Evolutionary conservation across 1,140 invertebrate species (phyloP), one percentile per base, ranked within the genome.

Genomic region (Augochlora pura): DNA sequence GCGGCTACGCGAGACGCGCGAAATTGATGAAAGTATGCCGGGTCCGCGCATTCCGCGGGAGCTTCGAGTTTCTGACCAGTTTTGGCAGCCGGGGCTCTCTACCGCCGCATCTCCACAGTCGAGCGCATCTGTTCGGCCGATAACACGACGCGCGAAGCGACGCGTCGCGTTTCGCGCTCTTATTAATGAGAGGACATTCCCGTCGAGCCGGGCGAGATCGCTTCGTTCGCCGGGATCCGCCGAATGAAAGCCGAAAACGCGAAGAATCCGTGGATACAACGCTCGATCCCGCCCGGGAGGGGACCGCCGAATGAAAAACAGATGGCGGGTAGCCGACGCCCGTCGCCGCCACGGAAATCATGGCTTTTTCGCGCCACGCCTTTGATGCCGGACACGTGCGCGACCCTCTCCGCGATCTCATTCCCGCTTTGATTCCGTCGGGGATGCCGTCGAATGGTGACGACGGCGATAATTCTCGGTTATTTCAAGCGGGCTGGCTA

Each of bases 101-200:
- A n/a, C n/a, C n/a, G n/a, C n/a, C n/a, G n/a, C n/a, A n/a, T n/a
- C n/a, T n/a, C n/a, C n/a, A n/a, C n/a, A n/a, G n/a, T n/a, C n/a
- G n/a, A n/a, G n/a, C 63, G 77, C 70, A 74, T 79, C 71, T 67
- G 77, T 67, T 65, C 60, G 70, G 54, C 63, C 65, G 78, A 76
- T 75, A 68, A 76, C 67, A 38, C 25, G 67, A 39, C 66, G 32
- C 18, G 7, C 32, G 57, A 39, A 57, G 78, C 54, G 64, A 32
- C 68, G 32, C 39, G 42, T 46, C 42, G 42, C 42, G 42, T 25
- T 59, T 27, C 60, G 21, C 63, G 59, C 66, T 70, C 66, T 87
- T 87, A 87, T 87, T 87, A 87, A 87, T 84, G 86, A 87, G 83
- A 73, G 69, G 68, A 74, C 86, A 87, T 87, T 87, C 86, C 46